These are phyloP conservation scores for Netelia virgata DNA, from an alignment of 2,888 invertebrate species.

Conservation along the genomic window DNA sequence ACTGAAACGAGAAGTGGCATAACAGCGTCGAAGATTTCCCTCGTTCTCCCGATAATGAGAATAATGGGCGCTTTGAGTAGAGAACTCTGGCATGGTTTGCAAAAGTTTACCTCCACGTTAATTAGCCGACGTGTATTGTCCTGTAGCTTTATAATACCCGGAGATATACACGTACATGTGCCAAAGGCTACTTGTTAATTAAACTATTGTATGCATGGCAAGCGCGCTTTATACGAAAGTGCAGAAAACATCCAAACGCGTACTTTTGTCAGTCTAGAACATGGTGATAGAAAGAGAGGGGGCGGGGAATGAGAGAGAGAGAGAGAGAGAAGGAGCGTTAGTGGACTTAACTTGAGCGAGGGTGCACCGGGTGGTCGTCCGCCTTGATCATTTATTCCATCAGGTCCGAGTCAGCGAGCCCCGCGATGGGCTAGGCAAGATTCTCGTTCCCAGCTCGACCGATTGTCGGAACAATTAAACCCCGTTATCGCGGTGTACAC, in stretches of 20 bases:
- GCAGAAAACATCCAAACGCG: not conserved
- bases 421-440: not conserved
- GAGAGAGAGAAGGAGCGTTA: not conserved
- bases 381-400: conserved; percentile 55
- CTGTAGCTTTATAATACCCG: not conserved
- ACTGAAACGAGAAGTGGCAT: not conserved
- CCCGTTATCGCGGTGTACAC: too few species aligned
- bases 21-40: not conserved
- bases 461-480: not conserved
- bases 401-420: not conserved
- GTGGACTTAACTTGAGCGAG: not conserved
- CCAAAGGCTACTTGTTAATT: conserved; percentile 34
- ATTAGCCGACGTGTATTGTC: conserved; percentile 27
- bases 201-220: conserved; percentile 32
- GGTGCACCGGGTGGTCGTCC: not conserved
- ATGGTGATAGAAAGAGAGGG: not conserved
- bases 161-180: not conserved
- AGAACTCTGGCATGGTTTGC: not conserved
- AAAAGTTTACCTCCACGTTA: not conserved
- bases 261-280: not conserved
- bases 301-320: too few species aligned
- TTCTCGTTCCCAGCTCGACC: conserved; percentile 18
- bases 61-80: conserved; percentile 4
- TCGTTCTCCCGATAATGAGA: not conserved
- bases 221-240: conserved; percentile 28